Evolutionary conservation across 2,888 invertebrate genomes (phyloP), one percentile per base, ranked within the genome.

Genomic region (Troides oblongomaculatus): DNA sequence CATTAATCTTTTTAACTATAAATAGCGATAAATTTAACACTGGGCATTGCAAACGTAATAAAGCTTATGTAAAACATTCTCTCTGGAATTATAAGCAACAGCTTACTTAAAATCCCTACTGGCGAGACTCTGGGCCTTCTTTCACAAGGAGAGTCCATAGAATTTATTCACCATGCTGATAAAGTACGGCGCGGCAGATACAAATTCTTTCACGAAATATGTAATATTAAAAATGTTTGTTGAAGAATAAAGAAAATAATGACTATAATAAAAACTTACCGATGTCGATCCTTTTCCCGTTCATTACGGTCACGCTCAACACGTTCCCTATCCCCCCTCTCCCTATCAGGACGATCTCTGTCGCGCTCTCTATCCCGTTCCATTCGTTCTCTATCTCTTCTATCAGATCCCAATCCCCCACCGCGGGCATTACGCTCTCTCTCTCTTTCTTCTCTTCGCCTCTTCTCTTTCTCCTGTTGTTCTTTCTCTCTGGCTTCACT

Each of bases 401-500:
- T 75, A 71, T 90, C 91, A 1, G 89, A 89, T 5, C 92, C 92
- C 23, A 90, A 84, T 0, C 84, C 83, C 0, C 90, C 90, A 30
- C 88, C 78, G 17, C 90, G 87, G 0, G 80, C 69, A 53, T 71
- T 80, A 36, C 93, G 82, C 64, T 91, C 90, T 25, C 83, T 84
- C 21, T 92, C 91, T 66, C 89, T 81, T n/a, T 92, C 93, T 64
- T 93, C 93, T 0, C 92, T 83, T 1, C 92, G 87, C 67, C 82
- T 86, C 61, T 82, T 85, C 76, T 93, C 92, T 76, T 94, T 94
- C 75, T 93, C 93, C 74, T 95, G 95, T 62, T 94, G 93, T 64
- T 94, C 94, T 70, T 93, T 93, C 74, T 95, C 94, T 0, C 95
- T 93, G 12, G 93, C 89, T 59, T 93, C 90, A 59, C 93, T 93